Percentiles rank a stretch among this genome's conserved stretches.
Evolutionary conservation across 2,113 vertebrate species (phyloP).

Genomic region (Poeciliopsis occidentalis): DNA sequence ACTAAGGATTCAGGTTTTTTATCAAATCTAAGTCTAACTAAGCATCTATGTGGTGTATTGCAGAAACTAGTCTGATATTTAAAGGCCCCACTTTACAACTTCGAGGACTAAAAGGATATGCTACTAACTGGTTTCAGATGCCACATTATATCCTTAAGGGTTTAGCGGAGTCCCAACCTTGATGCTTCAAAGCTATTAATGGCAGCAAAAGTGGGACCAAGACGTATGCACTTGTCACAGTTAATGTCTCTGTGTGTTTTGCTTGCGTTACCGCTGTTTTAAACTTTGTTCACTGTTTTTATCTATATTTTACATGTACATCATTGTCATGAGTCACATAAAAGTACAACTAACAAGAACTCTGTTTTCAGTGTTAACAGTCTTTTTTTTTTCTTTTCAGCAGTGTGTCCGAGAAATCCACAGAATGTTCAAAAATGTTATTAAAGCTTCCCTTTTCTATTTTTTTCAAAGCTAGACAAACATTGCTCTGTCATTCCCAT

Average conservation of each 20-base stretch:
- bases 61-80: too few relatives aligned
- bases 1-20: too few relatives aligned
- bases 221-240: background rate
- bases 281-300: background rate
- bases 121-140: too few relatives aligned
- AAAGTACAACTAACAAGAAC: background rate
- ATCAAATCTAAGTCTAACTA: too few relatives aligned
- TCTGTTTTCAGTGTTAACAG: background rate
- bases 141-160: too few relatives aligned
- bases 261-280: background rate
- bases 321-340: background rate
- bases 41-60: too few relatives aligned
- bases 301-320: too few relatives aligned
- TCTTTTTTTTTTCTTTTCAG: background rate
- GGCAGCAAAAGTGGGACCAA: background rate
- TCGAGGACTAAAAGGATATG: too few relatives aligned
- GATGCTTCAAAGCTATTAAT: background rate
- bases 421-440: background rate
- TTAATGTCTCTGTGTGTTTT: background rate
- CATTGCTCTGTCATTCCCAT: slow-evolving; percentile 1
- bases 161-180: background rate
- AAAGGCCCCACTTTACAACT: too few relatives aligned
- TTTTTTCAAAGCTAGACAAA: slow-evolving; percentile 7
- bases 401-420: background rate
- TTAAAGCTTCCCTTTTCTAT: background rate